A percentile compares a stretch with the other conserved stretches of the same genome.
These are phyloP conservation scores for Camponotus vicinus DNA, from an alignment of 1,140 invertebrate genomes.

Conservation along the genomic window DNA sequence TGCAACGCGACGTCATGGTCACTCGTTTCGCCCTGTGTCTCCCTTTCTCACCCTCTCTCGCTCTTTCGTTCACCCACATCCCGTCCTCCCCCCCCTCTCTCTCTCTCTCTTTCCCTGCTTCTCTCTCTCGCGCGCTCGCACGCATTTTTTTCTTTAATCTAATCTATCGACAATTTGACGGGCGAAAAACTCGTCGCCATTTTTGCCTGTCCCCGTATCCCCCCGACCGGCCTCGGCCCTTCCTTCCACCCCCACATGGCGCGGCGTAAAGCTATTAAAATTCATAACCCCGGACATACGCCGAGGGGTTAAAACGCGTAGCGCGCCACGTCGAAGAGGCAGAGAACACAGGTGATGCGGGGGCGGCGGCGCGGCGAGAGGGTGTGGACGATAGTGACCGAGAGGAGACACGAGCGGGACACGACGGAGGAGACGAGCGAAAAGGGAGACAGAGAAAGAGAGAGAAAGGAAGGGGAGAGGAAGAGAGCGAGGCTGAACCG, in stretches of 20 bases:
- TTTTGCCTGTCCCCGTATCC: slow-evolving; percentile 76
- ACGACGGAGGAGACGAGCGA: slow-evolving; percentile 46
- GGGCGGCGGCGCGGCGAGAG: slow-evolving; percentile 23
- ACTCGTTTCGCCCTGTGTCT: slow-evolving; percentile 60
- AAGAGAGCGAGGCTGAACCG: background rate
- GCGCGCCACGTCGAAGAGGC: slow-evolving; percentile 71
- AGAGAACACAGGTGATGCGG: slow-evolving; percentile 60
- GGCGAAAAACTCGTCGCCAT: slow-evolving; percentile 84
- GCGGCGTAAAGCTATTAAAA: slow-evolving; percentile 86
- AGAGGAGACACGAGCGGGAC: slow-evolving; percentile 55
- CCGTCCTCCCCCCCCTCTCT: slow-evolving; percentile 53
- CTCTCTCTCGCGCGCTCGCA: slow-evolving; percentile 47
- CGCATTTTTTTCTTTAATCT: slow-evolving; percentile 82
- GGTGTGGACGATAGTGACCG: slow-evolving; percentile 39
- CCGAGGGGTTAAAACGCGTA: slow-evolving; percentile 83
- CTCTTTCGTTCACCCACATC: slow-evolving; percentile 8
- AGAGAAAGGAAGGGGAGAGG: background rate
- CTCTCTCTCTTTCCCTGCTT: background rate
- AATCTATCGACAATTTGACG: slow-evolving; percentile 86
- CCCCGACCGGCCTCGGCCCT: slow-evolving; percentile 54
- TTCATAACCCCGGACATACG: slow-evolving; percentile 86
- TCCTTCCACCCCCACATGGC: slow-evolving; percentile 74
- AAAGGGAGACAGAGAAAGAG: slow-evolving; percentile 22
- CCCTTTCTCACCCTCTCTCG: background rate
- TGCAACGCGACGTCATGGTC: slow-evolving; percentile 69